Evolutionary conservation across 2,888 invertebrate species (phyloP), one percentile per base, ranked within the genome.

Genomic region (Patella pellucida): DNA sequence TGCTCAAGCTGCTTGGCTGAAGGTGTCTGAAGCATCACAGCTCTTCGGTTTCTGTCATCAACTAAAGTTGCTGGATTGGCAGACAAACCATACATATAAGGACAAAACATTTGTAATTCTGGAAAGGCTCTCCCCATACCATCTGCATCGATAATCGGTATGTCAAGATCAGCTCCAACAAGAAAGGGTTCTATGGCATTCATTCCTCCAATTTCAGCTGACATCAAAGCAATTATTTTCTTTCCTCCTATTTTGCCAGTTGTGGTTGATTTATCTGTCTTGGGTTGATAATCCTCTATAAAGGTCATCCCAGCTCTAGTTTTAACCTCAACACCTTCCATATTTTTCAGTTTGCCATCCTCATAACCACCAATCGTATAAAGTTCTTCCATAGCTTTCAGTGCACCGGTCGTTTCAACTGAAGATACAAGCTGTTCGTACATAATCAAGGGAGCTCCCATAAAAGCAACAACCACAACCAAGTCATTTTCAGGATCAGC

Each of bases 81-180:
- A 3, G 76, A 71, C 23, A 72, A 54, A 12, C 84, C 89, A 73
- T 86, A 84, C 51, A 89, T 89, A 16, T 85, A 82, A 9, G 88
- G 86, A 1, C 81, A 73, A 69, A 85, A 83, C 87, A 87, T 86
- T 82, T 88, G 86, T 7, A 85, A 74, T 74, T 88, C 87, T 3
- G 90, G 90, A 79, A 88, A 90, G 2, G 90, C 90, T 62, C 90
- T 77, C 7, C 89, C 89, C 89, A 90, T 89, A 3, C 85, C 85
- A 74, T 89, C 89, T 71, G 84, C 84, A 75, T 90, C 90, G 2
- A 89, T 54, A 4, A 88, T 79, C 0, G 89, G 89, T 14, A 89
- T 50, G 15, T 79, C 83, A 12, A 85, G 77, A 15, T 82, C 81
- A 0, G 87, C 88, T 9, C 82, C 86, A 9, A 87, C 83, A 11